These are phyloP conservation scores for Anabas testudineus DNA, from an alignment of 2,797 vertebrate species.

Conservation along the genomic window DNA sequence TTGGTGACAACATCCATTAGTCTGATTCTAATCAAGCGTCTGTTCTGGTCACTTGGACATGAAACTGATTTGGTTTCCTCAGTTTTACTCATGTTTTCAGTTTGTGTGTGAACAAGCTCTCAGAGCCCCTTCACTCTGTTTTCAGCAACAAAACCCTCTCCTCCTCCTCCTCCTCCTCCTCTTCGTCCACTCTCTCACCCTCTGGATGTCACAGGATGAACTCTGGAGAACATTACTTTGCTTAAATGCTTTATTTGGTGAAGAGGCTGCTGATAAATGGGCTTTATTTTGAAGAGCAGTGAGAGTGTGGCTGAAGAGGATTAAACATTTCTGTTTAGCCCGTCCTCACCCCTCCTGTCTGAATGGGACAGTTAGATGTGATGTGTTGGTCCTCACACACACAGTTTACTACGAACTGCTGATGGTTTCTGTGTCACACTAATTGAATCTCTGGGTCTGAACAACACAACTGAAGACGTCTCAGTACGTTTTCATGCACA, in stretches of 20 bases:
- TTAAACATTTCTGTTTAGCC: slow-evolving; percentile 60
- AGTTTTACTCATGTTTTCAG: neutral
- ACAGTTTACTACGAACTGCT: too few species aligned
- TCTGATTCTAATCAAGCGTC: too few species aligned
- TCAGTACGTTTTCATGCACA: too few species aligned
- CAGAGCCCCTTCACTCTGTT: slow-evolving; percentile 18
- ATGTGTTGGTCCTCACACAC: too few species aligned
- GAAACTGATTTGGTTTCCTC: too few species aligned
- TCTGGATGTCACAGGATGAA: neutral
- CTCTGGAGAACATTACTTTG: slow-evolving; percentile 29
- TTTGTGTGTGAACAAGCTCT: slow-evolving; percentile 19
- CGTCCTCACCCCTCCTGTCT: neutral
- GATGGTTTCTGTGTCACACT: too few species aligned
- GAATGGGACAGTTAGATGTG: slow-evolving; percentile 41
- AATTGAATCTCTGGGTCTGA: too few species aligned
- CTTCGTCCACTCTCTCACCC: neutral
- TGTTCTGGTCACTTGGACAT: too few species aligned
- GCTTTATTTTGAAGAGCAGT: slow-evolving; percentile 65
- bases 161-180: neutral
- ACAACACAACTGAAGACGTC: too few species aligned
- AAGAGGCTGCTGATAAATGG: slow-evolving; percentile 44
- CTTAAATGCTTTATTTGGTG: slow-evolving; percentile 58
- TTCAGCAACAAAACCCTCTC: slow-evolving; percentile 8
- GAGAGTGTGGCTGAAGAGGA: slow-evolving; percentile 56
- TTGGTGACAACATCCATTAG: too few species aligned